Percentiles rank a stretch among this genome's conserved stretches.
phyloP scores from a whole-genome alignment of 2,888 invertebrate species.

The Yponomeuta plumbellus region DNA sequence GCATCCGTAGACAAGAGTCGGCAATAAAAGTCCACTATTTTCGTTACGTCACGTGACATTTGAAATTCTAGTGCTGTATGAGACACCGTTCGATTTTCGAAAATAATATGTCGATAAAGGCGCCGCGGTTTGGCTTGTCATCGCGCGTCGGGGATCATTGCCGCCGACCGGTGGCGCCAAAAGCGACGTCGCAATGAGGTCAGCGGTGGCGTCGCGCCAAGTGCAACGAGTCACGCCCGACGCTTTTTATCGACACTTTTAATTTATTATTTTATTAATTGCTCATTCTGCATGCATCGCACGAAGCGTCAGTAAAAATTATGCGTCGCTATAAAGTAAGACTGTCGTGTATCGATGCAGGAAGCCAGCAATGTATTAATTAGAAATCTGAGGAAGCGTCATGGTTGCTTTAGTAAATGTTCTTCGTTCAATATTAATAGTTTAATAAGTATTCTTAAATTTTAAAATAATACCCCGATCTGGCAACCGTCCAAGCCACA shows the following conservation, averaged over 20 bases:
- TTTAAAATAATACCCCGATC: neutral
- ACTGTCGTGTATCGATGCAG: neutral
- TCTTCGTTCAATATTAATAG: neutral
- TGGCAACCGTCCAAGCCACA: neutral
- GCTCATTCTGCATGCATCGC: neutral
- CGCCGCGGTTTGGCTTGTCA: constrained; percentile 57
- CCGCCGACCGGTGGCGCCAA: constrained; percentile 61
- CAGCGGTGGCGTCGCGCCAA: constrained; percentile 65
- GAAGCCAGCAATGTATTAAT: neutral
- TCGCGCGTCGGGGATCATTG: constrained; percentile 57
- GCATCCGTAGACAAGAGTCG: neutral
- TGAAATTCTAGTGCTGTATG: constrained; percentile 12
- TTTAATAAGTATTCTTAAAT: neutral
- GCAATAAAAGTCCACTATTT: neutral
- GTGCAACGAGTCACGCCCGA: constrained; percentile 45
- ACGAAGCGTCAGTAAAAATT: neutral
- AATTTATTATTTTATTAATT: constrained; percentile 1
- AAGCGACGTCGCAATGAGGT: constrained; percentile 65
- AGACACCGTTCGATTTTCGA: constrained; percentile 24
- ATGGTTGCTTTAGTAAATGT: neutral
- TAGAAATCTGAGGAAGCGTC: neutral
- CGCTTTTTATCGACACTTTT: constrained; percentile 15
- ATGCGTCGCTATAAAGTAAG: neutral
- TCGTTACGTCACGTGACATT: neutral
- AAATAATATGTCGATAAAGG: constrained; percentile 47